Evolutionary conservation across 2,797 vertebrate genomes (phyloP).

Genomic region (Pangasius sanitwongsei): DNA sequence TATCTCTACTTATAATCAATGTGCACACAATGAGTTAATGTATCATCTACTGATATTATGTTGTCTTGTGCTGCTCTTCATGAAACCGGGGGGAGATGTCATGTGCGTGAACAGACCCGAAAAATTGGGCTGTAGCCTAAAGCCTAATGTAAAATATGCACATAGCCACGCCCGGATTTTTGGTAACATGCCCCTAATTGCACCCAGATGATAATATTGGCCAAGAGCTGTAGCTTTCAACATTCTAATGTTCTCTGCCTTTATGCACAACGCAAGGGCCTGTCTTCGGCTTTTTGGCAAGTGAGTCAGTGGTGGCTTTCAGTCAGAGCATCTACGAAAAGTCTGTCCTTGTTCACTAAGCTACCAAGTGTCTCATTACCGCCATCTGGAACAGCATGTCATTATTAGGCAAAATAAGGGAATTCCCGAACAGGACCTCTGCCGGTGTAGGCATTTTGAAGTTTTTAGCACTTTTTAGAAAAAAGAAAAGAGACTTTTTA

Average conservation of each 20-base stretch:
- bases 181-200: not conserved
- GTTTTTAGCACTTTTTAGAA: not conserved
- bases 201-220: not conserved
- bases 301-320: not conserved
- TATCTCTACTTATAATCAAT: not conserved
- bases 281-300: not conserved
- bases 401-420: constrained; percentile 39
- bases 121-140: not conserved
- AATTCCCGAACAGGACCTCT: not conserved
- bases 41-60: not conserved
- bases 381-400: constrained; percentile 60
- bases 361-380: constrained; percentile 8
- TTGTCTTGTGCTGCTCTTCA: not conserved
- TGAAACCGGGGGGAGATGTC: too few relatives aligned
- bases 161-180: not conserved
- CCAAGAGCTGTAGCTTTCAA: not conserved
- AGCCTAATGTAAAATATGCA: not conserved
- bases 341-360: not conserved
- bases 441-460: constrained; percentile 17
- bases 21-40: not conserved
- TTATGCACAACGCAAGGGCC: not conserved
- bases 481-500: not conserved
- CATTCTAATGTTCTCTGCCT: not conserved
- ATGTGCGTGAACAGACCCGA: not conserved
- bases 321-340: not conserved